Conservation (phyloP, 2,113 vertebrate species). For the Eleginops maclovinus region DNA sequence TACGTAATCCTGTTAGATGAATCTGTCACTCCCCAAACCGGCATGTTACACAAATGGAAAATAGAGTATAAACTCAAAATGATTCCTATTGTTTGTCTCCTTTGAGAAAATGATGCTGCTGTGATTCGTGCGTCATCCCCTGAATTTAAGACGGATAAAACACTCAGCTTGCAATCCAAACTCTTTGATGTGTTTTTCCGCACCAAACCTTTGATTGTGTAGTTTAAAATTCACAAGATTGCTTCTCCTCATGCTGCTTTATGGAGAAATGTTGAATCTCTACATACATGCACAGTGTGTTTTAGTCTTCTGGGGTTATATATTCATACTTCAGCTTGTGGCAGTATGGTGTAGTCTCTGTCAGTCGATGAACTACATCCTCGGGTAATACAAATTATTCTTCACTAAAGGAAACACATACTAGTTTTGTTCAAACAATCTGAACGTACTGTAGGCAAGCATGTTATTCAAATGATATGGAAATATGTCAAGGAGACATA, state of each 20-base stretch:
- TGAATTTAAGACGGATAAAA: not conserved
- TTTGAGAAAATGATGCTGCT: too few relatives aligned
- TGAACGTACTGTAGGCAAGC: not conserved
- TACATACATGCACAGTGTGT: not conserved
- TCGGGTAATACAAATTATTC: slow-evolving; percentile 2
- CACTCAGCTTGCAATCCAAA: not conserved
- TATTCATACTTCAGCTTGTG: not conserved
- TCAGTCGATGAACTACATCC: not conserved
- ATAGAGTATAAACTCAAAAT: too few relatives aligned
- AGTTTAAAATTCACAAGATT: too few relatives aligned
- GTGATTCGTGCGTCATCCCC: too few relatives aligned
- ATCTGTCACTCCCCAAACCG: too few relatives aligned
- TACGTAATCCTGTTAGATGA: too few relatives aligned
- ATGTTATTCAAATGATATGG: slow-evolving; percentile 47
- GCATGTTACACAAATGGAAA: too few relatives aligned
- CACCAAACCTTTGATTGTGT: not conserved
- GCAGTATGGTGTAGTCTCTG: not conserved
- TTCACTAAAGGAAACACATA: not conserved
- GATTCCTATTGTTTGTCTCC: too few relatives aligned
- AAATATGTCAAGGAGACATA: slow-evolving; percentile 33
- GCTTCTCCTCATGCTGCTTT: not conserved
- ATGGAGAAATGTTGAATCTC: not conserved
- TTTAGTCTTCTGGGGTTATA: not conserved
- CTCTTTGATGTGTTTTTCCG: not conserved
- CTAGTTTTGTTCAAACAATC: slow-evolving; percentile 9